Base-by-base conservation (phyloP, 1,140 invertebrate genomes). In the Sycophaga agraensis region DNA sequence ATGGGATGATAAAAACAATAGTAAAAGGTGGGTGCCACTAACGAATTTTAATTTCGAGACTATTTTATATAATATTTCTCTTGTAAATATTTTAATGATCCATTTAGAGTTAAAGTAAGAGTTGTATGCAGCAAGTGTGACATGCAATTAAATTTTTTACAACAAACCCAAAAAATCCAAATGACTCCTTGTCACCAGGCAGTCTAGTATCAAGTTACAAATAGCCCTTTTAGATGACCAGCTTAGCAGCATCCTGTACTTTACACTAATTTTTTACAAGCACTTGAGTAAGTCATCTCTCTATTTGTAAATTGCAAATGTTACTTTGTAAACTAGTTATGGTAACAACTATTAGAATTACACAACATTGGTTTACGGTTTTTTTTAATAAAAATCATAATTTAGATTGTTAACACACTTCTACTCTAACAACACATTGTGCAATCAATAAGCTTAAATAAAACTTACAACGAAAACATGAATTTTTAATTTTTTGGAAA, bases 111-210 rank as follows among this genome's bases (percentile, higher is more conserved):
- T 17, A 11, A 11, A 39, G 35, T 7, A 16, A 42, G 39, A 3
- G 16, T 17, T 17, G 39, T n/a, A 42, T 2, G 8, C 5, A 42
- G 39, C n/a, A n/a, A 42, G 11, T 17, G n/a, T 3, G 9, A 14
- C 55, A 48, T 48, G 55, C 55, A 48, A 17, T 26, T 46, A 65
- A 21, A 42, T 43, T 42, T 22, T 61, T 64, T 59, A 58, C 39
- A 59, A 65, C 51, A 58, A 58, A 61, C 64, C 58, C 50, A 54
- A 46, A 61, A 51, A 65, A 34, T 45, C 48, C 54, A 34, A 51
- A n/a, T 26, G 42, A 45, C 17, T 43, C 45, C 40, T 59, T 37
- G 24, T 65, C 26, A 7, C n/a, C 11, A 42, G 19, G 46, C 21
- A 42, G 56, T 42, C 31, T 37, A 49, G 34, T 56, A 59, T 55